A percentile compares a stretch with the other conserved stretches of the same genome.
Conservation (phyloP, 2,113 vertebrate genomes). For the Microcebus griseorufus region DNA sequence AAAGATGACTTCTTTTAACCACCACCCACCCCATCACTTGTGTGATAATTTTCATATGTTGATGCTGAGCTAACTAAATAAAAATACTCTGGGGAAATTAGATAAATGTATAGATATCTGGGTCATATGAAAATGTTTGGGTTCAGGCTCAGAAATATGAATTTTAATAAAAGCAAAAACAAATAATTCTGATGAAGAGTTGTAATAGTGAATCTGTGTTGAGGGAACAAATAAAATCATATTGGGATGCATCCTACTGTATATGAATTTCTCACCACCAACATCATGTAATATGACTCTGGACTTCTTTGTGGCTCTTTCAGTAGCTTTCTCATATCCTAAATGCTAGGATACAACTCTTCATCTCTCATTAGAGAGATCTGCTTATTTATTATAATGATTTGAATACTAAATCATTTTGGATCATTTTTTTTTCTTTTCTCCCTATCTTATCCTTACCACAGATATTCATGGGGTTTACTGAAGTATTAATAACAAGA, state of each 20-base stretch:
- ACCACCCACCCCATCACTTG: accelerated
- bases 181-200: background rate
- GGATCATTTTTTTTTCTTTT: background rate
- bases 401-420: background rate
- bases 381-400: background rate
- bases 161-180: background rate
- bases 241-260: background rate
- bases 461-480: background rate
- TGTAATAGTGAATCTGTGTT: background rate
- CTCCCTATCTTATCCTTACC: background rate
- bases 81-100: background rate
- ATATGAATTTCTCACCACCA: background rate
- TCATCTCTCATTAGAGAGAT: background rate
- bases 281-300: accelerated
- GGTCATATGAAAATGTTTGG: background rate
- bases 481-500: background rate
- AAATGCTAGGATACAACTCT: background rate
- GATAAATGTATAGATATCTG: background rate
- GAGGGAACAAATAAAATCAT: background rate
- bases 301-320: background rate
- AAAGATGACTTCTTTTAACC: background rate
- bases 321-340: background rate
- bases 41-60: background rate
- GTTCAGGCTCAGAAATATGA: background rate
- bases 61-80: background rate